Percentiles rank a stretch among this genome's conserved stretches.
Conservation (phyloP, 2,797 vertebrate genomes). For the Anguilla obscura region DNA sequence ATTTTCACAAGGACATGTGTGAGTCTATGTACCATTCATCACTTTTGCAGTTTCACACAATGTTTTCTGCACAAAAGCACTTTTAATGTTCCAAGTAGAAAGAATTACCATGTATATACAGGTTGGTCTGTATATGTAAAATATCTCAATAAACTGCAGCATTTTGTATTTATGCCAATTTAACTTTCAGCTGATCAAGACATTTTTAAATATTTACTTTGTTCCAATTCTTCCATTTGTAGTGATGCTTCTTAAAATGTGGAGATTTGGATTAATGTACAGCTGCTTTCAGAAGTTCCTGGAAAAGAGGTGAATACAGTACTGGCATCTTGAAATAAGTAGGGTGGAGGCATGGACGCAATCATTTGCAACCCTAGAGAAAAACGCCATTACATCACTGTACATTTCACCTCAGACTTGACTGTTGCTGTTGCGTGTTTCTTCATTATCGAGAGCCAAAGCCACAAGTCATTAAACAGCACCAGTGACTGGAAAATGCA, state of each 20-base stretch:
- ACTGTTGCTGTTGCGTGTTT: neutral
- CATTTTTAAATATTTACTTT: too few relatives aligned
- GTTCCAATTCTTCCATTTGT: neutral
- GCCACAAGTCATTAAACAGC: neutral
- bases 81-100: too few relatives aligned
- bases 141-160: too few relatives aligned
- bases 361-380: neutral
- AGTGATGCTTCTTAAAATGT: neutral
- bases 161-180: too few relatives aligned
- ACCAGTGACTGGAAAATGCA: neutral
- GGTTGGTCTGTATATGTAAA: too few relatives aligned
- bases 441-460: neutral
- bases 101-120: too few relatives aligned
- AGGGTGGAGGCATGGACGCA: neutral
- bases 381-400: neutral
- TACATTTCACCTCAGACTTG: neutral
- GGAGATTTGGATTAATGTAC: neutral
- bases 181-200: too few relatives aligned
- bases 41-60: too few relatives aligned
- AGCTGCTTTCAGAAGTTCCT: neutral
- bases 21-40: too few relatives aligned
- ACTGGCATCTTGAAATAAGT: slow-evolving; percentile 4
- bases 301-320: neutral
- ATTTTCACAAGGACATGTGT: too few relatives aligned
- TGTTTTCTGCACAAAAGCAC: too few relatives aligned